phyloP scores from a whole-genome alignment of 1,140 invertebrate species.

The Hydropsyche tenuis region DNA sequence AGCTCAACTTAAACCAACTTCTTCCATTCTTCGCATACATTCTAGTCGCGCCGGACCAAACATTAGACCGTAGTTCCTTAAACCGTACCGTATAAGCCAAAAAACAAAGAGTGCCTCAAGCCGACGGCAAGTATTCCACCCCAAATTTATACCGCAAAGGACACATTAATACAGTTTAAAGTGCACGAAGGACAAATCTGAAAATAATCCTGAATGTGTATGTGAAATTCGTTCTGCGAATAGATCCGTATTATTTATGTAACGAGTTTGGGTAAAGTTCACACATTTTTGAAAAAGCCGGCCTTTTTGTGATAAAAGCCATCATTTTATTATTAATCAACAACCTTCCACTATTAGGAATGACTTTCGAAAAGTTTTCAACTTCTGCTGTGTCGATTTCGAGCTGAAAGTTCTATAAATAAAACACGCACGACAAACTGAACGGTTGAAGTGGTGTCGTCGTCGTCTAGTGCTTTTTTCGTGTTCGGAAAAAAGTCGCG shows the following conservation, averaged over 20 bases:
- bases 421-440: not conserved
- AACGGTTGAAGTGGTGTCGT: not conserved
- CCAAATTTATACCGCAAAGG: not conserved
- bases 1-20: slow-evolving; percentile 36
- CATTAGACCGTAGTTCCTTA: not conserved
- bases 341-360: too few relatives aligned
- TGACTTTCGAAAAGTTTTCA: too few relatives aligned
- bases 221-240: too few relatives aligned
- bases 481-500: not conserved
- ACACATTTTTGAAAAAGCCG: too few relatives aligned
- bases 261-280: too few relatives aligned
- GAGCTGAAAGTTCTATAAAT: not conserved
- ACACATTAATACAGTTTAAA: too few relatives aligned
- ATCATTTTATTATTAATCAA: too few relatives aligned
- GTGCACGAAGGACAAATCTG: too few relatives aligned
- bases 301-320: too few relatives aligned
- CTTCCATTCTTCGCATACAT: not conserved
- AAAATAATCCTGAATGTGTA: too few relatives aligned
- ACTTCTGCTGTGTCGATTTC: not conserved
- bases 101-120: slow-evolving; percentile 21
- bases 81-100: not conserved
- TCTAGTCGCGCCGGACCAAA: too few relatives aligned
- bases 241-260: too few relatives aligned
- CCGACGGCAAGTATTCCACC: slow-evolving; percentile 19
- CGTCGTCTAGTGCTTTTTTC: not conserved